Percentiles rank a stretch among this genome's conserved stretches.
These are phyloP conservation scores for Apodemia hepburni DNA, from an alignment of 2,888 invertebrate species.

Conservation along the genomic window DNA sequence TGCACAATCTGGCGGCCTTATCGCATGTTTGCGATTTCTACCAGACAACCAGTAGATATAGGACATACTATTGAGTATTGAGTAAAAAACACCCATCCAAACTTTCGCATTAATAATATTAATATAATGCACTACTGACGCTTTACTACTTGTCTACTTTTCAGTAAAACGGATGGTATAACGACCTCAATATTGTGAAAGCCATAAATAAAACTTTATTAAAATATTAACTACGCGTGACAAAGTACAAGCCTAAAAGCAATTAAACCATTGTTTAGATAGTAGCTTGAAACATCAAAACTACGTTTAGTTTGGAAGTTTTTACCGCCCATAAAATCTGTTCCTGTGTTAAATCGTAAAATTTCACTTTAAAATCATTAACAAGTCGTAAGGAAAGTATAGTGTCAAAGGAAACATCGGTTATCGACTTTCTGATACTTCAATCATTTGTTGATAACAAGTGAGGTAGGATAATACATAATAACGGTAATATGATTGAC, in stretches of 20 bases:
- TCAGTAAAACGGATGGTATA: background rate
- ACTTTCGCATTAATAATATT: too few species aligned
- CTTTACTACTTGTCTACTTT: too few species aligned
- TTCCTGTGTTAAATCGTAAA: conserved; percentile 63
- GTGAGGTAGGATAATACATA: background rate
- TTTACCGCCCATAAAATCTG: conserved; percentile 59
- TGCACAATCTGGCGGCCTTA: too few species aligned
- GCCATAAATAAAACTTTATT: background rate
- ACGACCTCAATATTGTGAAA: background rate
- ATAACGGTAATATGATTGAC: too few species aligned
- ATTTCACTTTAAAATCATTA: conserved; percentile 57
- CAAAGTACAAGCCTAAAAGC: conserved; percentile 5
- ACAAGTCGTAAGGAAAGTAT: conserved; percentile 43
- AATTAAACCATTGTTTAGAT: conserved; percentile 30
- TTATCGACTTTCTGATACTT: conserved; percentile 6
- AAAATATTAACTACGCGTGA: conserved; percentile 10
- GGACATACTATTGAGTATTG: too few species aligned
- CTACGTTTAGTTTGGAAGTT: conserved; percentile 32
- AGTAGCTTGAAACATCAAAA: conserved; percentile 35
- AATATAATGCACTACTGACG: too few species aligned
- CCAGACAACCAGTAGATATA: too few species aligned
- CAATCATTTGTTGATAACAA: background rate
- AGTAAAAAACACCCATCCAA: too few species aligned
- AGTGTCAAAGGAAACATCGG: background rate
- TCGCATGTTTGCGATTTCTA: too few species aligned